Base-by-base conservation (phyloP, 2,888 invertebrate species). In the Drosophila vallismaia region DNA sequence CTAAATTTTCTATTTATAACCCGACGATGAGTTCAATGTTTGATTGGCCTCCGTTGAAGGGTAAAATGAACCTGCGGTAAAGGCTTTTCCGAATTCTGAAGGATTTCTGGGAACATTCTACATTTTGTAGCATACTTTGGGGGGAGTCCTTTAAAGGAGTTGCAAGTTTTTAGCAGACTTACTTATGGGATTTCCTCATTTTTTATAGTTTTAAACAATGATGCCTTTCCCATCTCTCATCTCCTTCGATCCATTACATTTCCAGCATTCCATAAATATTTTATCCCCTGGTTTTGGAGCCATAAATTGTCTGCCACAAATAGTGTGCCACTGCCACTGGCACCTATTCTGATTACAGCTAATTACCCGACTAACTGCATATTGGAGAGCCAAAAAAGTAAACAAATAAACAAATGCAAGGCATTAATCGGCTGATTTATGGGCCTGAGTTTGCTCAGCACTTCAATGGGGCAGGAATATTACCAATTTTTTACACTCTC, bases 1-100 rank as follows among this genome's bases (percentile, higher is more conserved):
- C 57, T 71, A 72, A 71, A 53, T 66, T 29, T 66, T 50, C 72
- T 71, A 66, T 71, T 66, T 66, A 62, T 70, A 70, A 40, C 51
- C 42, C 48, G 52, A 33, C 64, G 56, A 55, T 70, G 71, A 64
- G 71, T 71, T 71, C 71, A 64, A 64, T 66, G 71, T 55, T 71
- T 71, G 56, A 71, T 71, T 71, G 71, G 70, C 62, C 62, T 62
- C 62, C 62, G 38, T 8, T 51, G 46, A 62, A 70, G 70, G 58
- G 69, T 53, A 48, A 68, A 55, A 56, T 67, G 49, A 56, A 64
- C 56, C 67, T 44, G 67, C 24, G 48, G 28, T 38, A 10, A 38
- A 44, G 36, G 55, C 53, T 42, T 53, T 53, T 48, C 29, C 14
- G 0, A 19, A 7, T 6, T 2, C 5, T 14, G 6, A 42, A 4